Conservation (phyloP, 2,113 vertebrate genomes). For the Plectropomus leopardus region DNA sequence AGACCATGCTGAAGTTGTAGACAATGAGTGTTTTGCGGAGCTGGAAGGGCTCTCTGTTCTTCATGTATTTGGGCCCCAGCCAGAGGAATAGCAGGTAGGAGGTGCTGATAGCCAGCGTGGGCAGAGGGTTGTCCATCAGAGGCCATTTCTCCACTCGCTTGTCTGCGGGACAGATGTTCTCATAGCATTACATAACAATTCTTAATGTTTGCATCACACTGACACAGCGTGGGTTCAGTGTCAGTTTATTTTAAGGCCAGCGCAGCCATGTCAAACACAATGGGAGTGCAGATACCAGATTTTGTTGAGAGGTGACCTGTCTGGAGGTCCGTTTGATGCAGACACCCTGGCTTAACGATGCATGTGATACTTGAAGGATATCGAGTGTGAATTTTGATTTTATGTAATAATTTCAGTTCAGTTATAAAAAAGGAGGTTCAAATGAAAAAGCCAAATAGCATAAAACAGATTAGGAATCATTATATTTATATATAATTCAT, state of each 20-base stretch:
- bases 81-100: constrained; percentile 97
- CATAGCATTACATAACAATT: constrained; percentile 45
- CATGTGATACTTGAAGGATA: not conserved
- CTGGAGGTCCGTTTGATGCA: not conserved
- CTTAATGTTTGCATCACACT: not conserved
- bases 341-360: not conserved
- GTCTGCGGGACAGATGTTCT: constrained; percentile 85
- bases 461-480: not conserved
- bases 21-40: constrained; percentile 93
- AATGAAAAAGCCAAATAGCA: not conserved
- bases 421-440: not conserved
- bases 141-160: constrained; percentile 98
- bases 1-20: constrained; percentile 99
- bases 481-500: not conserved
- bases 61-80: constrained; percentile 98
- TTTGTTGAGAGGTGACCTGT: constrained; percentile 6
- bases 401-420: not conserved
- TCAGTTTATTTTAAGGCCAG: not conserved
- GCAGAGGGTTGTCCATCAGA: constrained; percentile 95
- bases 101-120: constrained; percentile 95
- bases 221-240: constrained; percentile 1
- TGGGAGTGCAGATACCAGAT: not conserved
- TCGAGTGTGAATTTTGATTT: not conserved
- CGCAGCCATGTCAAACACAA: not conserved
- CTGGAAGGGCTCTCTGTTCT: constrained; percentile 95